Evolutionary conservation across 2,888 invertebrate species (phyloP), one percentile per base, ranked within the genome.

Genomic region (Drosophila pegasa): DNA sequence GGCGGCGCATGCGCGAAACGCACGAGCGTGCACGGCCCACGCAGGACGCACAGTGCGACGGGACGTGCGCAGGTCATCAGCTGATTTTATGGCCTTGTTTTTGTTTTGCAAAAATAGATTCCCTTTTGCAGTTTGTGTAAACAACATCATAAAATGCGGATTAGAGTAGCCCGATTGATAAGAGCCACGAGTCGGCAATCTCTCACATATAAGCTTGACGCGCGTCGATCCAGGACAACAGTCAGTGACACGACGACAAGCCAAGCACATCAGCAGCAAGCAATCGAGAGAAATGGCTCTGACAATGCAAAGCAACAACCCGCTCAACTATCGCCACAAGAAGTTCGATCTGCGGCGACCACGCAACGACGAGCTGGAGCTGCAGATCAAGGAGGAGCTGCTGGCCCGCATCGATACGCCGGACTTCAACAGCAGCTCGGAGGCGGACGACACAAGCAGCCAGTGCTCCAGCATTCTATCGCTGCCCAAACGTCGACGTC

Each of bases 291-390:
- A n/a, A 9, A 64, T 67, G 54, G 31, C 72, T 10, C 16, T 63
- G 45, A 63, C 55, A 37, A 71, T 59, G 57, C 54, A 64, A 29
- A 18, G 29, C 33, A 73, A 55, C 57, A 90, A 90, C 69, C 87
- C 76, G n/a, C 89, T 89, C 63, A 89, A 86, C 59, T 90, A 90
- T 71, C 88, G 78, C 16, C 90, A 90, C 67, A 90, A 90, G 61
- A 90, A 90, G 65, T 90, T 90, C 55, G 90, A 87, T 59, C 43
- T 75, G 40, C 27, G 31, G 3, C 67, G 81, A 7, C 59, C n/a
- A 16, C 62, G 18, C 16, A 47, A 31, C 5, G 52, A 56, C 18
- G 70, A 71, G 14, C 10, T 50, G 12, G 61, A 70, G 12, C 59
- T 77, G 3, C 54, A 54, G 8, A 35, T 87, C 14, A 83, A 83